These are phyloP conservation scores for Capreolus pygargus DNA, from an alignment of 2,113 vertebrate genomes.

Conservation along the genomic window DNA sequence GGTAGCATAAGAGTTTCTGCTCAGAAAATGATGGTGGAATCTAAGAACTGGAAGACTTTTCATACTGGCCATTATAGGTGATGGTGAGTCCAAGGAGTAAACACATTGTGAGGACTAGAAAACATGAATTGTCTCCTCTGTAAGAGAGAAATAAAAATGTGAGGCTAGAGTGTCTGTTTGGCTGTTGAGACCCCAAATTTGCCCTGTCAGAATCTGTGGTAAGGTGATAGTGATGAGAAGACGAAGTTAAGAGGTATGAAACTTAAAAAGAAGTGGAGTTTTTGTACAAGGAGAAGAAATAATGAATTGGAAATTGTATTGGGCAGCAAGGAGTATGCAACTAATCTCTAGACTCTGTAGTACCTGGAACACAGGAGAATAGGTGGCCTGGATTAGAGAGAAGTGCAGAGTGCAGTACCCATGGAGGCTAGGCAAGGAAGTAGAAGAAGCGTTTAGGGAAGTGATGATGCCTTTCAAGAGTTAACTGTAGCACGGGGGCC, in stretches of 20 bases:
- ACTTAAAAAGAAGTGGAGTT: neutral
- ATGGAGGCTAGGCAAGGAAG: neutral
- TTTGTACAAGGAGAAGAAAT: neutral
- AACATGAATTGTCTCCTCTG: neutral
- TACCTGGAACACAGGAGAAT: neutral
- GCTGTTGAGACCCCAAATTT: neutral
- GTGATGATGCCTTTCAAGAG: neutral
- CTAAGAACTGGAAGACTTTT: neutral
- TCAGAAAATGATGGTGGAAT: neutral
- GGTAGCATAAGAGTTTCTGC: neutral
- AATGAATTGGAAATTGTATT: neutral
- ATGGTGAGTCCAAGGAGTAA: neutral
- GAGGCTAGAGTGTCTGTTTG: neutral
- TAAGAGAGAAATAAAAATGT: neutral
- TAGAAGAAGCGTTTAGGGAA: neutral
- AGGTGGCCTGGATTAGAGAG: neutral
- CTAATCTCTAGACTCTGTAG: neutral
- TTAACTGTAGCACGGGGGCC: neutral
- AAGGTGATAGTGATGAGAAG: neutral
- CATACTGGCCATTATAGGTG: neutral
- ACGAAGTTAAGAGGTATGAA: neutral
- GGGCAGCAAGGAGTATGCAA: neutral
- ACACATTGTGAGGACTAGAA: neutral
- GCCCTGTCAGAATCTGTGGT: neutral
- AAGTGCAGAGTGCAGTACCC: neutral